Conservation (phyloP, 2,113 vertebrate species). For the Xenopus laevis region DNA sequence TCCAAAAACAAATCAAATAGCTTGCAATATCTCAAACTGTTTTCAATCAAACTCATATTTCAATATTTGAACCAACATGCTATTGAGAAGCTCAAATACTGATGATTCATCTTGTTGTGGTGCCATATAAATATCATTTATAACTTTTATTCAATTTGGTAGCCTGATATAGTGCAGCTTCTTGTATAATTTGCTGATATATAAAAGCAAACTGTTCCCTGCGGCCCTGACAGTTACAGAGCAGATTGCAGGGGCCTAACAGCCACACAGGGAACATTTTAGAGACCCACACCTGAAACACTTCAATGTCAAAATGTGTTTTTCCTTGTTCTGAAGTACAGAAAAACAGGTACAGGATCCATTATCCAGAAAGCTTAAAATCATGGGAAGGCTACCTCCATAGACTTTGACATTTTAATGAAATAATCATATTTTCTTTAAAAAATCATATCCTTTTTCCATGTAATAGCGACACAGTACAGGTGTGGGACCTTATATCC, state of each 20-base stretch:
- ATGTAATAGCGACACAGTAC: too few relatives aligned
- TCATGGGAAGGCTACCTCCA: too few relatives aligned
- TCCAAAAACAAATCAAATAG: slow-evolving; percentile 10
- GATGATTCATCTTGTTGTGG: slow-evolving; percentile 8
- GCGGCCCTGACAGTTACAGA: slow-evolving; percentile 2
- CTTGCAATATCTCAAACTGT: slow-evolving; percentile 4
- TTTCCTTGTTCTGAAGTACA: too few relatives aligned
- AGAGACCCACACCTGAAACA: background rate
- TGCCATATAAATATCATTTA: slow-evolving; percentile 12
- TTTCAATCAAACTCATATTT: slow-evolving; percentile 16
- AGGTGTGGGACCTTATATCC: too few relatives aligned
- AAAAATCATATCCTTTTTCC: too few relatives aligned
- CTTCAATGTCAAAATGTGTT: too few relatives aligned
- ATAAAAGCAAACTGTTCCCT: slow-evolving; percentile 2
- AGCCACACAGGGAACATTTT: background rate
- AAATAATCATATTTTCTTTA: too few relatives aligned
- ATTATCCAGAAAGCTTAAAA: too few relatives aligned
- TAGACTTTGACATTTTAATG: too few relatives aligned
- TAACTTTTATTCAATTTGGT: slow-evolving; percentile 14
- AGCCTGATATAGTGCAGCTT: slow-evolving; percentile 11
- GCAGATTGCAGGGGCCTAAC: background rate
- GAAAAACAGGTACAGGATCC: too few relatives aligned
- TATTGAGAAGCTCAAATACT: slow-evolving; percentile 13
- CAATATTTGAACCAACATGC: slow-evolving; percentile 1
- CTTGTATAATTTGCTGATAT: slow-evolving; percentile 11